These are phyloP conservation scores for Myotis findleyi DNA, from an alignment of 2,797 vertebrate species.

Conservation along the genomic window DNA sequence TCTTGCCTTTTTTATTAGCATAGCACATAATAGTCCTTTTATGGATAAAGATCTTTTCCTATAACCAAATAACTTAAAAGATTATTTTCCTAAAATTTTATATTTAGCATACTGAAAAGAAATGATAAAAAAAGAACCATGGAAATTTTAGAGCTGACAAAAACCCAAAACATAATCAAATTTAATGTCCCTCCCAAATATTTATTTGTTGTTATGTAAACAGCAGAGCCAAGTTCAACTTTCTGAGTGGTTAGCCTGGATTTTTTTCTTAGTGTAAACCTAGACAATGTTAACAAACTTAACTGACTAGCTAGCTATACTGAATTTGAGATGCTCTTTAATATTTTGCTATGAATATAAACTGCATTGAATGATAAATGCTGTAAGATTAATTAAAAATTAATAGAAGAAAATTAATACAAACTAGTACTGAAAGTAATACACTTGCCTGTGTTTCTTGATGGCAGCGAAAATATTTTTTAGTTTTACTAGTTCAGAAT, in stretches of 20 bases:
- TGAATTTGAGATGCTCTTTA: slow-evolving; percentile 27
- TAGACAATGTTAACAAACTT: slow-evolving; percentile 20
- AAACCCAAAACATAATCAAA: slow-evolving; percentile 54
- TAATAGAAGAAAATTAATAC: not conserved
- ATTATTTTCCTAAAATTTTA: slow-evolving; percentile 49
- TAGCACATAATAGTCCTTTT: slow-evolving; percentile 18
- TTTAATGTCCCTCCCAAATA: slow-evolving; percentile 35
- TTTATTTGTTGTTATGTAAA: slow-evolving; percentile 64
- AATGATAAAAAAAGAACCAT: slow-evolving; percentile 50
- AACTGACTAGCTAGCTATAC: not conserved
- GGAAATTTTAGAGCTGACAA: slow-evolving; percentile 46
- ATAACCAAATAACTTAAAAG: slow-evolving; percentile 32
- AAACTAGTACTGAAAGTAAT: not conserved
- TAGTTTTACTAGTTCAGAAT: not conserved
- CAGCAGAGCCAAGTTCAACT: not conserved
- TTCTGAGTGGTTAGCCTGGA: not conserved
- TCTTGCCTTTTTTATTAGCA: slow-evolving; percentile 37
- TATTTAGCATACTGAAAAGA: slow-evolving; percentile 20
- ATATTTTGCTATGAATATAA: slow-evolving; percentile 7
- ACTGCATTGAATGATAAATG: not conserved
- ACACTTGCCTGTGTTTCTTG: not conserved
- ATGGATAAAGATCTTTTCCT: slow-evolving; percentile 35
- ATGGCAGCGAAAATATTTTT: slow-evolving; percentile 5
- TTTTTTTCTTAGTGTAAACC: slow-evolving; percentile 20
- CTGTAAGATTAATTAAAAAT: not conserved